Base-by-base conservation (phyloP, 2,797 vertebrate species). In the Ibycter americanus region DNA sequence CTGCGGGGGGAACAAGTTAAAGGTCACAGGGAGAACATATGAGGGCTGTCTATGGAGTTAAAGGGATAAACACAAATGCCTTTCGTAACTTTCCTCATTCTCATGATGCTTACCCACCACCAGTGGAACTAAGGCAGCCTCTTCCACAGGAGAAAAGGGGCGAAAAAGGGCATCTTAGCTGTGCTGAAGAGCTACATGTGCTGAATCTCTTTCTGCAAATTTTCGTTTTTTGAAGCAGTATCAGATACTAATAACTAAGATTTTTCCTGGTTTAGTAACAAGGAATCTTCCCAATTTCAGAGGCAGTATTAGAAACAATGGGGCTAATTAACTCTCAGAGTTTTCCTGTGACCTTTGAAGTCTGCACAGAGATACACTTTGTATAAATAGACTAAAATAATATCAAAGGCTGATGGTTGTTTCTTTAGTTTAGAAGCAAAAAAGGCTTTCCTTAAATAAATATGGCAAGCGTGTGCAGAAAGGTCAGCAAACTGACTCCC, bases 261-360 rank as follows among this genome's bases (percentile, higher is more conserved):
- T 58, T 93, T 80, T 77, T 66, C 72, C 63, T 32, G 54, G n/a
- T 54, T 87, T 96, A 95, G 78, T 55, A 87, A 54, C 58, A 55
- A 66, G 76, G 85, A 87, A 63, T 49, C 61, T 81, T 91, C 80
- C 91, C 47, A 23, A 5, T 40, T 76, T 74, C 81, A 54, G 29
- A 89, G n/a, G 91, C 90, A 85, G 32, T 6, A 56, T 83, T 83
- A 70, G 82, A 86, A 81, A 51, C 12, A 0, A 49, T 10, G 65
- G 67, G 51, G 76, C 91, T 77, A 91, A 85, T 85, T 89, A 96
- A 73, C 77, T 96, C 90, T 58, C 54, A 38, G 82, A 89, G 73
- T 93, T 96, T 85, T 88, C 85, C 83, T 55, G 83, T 89, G 96
- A 97, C 97, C 97, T 97, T 97, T 97, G 86, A 32, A 96, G 85